phyloP scores from a whole-genome alignment of 2,888 invertebrate species.

The Palloptera scutellata region DNA sequence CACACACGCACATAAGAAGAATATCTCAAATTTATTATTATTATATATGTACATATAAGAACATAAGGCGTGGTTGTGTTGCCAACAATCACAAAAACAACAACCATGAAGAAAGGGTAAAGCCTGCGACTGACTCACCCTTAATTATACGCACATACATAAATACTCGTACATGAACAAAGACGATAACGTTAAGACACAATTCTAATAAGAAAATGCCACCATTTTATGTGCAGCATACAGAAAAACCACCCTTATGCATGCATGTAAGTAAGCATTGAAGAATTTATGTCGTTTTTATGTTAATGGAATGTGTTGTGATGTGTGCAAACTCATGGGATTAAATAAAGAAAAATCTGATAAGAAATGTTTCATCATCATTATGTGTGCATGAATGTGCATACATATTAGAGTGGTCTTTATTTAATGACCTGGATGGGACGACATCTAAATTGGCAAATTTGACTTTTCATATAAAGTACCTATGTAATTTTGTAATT shows the following conservation, averaged over 20 bases:
- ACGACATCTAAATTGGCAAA: too few species aligned
- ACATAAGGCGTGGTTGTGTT: slow-evolving; percentile 47
- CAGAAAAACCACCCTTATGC: slow-evolving; percentile 27
- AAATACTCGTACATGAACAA: too few species aligned
- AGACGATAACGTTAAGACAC: slow-evolving; percentile 17
- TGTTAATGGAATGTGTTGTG: slow-evolving; percentile 47
- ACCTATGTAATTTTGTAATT: too few species aligned
- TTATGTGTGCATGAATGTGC: too few species aligned
- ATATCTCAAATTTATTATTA: too few species aligned
- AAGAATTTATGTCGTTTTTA: slow-evolving; percentile 54
- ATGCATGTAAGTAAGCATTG: slow-evolving; percentile 17
- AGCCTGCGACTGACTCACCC: slow-evolving; percentile 11
- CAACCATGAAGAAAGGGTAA: neutral
- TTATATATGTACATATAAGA: slow-evolving; percentile 28
- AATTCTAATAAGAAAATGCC: slow-evolving; percentile 59
- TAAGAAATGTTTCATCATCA: too few species aligned
- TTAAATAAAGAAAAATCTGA: too few species aligned
- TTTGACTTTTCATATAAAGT: too few species aligned
- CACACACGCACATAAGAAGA: slow-evolving; percentile 17
- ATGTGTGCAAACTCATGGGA: too few species aligned
- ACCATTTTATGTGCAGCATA: slow-evolving; percentile 53
- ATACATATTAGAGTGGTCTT: too few species aligned
- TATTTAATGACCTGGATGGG: too few species aligned
- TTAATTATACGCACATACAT: neutral
- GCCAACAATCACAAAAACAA: slow-evolving; percentile 20